These are phyloP conservation scores for Protomyctophum bolini DNA, from an alignment of 2,113 vertebrate genomes.

Conservation along the genomic window DNA sequence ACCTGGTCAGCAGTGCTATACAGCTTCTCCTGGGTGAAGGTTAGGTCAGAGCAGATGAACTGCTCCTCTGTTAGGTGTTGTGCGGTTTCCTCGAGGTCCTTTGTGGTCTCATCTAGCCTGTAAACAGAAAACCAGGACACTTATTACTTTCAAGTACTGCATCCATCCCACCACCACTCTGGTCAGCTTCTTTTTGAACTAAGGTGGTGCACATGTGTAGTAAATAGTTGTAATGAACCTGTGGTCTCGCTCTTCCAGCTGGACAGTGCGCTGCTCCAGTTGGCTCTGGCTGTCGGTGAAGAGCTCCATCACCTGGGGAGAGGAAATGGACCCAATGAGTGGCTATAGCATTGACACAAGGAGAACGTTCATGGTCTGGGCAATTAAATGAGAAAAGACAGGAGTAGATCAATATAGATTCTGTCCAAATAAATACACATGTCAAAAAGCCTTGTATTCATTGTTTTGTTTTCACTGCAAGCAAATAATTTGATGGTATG, in stretches of 20 bases:
- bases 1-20: no score
- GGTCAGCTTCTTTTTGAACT: no score
- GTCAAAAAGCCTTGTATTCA: no score
- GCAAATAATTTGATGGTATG: no score
- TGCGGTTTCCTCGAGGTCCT: slow-evolving; percentile 83
- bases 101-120: slow-evolving; percentile 82
- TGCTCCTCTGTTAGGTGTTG: slow-evolving; percentile 85
- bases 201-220: not conserved
- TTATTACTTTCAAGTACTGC: not conserved
- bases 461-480: no score
- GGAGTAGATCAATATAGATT: not conserved
- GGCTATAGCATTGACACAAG: not conserved
- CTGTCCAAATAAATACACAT: no score
- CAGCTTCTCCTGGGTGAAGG: slow-evolving; percentile 82
- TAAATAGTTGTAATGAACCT: slow-evolving; percentile 47
- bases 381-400: not conserved
- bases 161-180: not conserved
- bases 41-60: slow-evolving; percentile 81
- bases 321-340: not conserved
- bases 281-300: slow-evolving; percentile 84
- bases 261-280: slow-evolving; percentile 82
- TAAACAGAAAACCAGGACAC: not conserved
- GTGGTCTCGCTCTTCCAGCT: slow-evolving; percentile 83
- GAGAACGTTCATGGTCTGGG: not conserved
- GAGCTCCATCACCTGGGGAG: slow-evolving; percentile 85